Evolutionary conservation across 2,113 vertebrate species (phyloP).

Genomic region (Ahaetulla prasina): DNA sequence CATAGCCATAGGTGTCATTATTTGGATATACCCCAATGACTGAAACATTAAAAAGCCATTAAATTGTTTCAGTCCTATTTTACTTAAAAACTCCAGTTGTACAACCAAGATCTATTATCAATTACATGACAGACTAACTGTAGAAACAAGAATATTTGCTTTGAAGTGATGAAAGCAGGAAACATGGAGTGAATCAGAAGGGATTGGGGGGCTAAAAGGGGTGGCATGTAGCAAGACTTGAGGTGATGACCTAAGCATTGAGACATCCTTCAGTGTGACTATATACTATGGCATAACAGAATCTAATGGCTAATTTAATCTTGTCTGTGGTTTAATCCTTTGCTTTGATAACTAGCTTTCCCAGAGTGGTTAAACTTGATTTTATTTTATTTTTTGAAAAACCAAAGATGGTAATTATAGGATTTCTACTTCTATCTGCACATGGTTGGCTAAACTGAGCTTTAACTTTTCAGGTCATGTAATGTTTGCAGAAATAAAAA

Average conservation of each 20-base stretch:
- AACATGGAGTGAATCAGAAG: not conserved
- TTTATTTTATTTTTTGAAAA: not conserved
- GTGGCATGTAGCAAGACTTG: too few relatives aligned
- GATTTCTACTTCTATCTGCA: conserved; percentile 34
- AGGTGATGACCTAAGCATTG: not conserved
- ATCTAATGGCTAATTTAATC: not conserved
- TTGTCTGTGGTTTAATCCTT: not conserved
- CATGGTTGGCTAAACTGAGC: conserved; percentile 38
- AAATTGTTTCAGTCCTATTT: not conserved
- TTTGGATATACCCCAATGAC: not conserved
- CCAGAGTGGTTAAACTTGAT: not conserved
- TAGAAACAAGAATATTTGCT: not conserved
- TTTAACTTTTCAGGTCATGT: conserved; percentile 83
- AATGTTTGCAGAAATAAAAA: conserved; percentile 98
- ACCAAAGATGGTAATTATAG: not conserved
- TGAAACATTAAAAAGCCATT: not conserved
- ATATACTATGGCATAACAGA: not conserved
- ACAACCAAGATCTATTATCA: not conserved
- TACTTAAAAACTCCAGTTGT: not conserved
- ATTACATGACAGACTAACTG: not conserved
- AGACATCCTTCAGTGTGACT: not conserved
- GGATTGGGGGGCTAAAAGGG: not conserved
- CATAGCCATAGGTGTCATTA: not conserved
- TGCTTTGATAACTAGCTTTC: not conserved
- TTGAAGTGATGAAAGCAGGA: not conserved